Conservation (phyloP, 2,888 invertebrate species). For the Amaurobius ferox region DNA sequence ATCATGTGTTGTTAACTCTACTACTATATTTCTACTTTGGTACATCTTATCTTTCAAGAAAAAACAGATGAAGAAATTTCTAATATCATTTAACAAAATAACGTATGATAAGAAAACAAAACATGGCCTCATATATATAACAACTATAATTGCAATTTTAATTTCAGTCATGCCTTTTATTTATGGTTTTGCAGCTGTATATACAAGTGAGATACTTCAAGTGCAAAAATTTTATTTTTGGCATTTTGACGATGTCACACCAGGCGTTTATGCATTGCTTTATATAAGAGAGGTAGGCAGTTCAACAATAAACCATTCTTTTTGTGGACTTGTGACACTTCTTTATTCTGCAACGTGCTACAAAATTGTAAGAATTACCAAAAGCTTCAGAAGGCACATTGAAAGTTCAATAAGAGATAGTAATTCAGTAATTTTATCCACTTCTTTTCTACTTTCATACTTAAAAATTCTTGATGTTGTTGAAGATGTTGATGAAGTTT, state of each 20-base stretch:
- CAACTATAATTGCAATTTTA: too few species aligned
- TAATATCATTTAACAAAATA: background rate
- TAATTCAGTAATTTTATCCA: background rate
- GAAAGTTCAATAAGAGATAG: background rate
- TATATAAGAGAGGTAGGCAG: background rate
- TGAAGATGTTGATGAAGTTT: background rate
- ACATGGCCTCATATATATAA: too few species aligned
- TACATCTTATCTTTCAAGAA: background rate
- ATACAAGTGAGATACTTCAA: background rate
- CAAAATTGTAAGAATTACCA: background rate
- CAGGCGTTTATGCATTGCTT: background rate
- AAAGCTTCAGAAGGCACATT: background rate
- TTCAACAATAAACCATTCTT: background rate
- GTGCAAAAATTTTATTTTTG: background rate
- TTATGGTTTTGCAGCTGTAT: background rate
- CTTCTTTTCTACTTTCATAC: background rate
- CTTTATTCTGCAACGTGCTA: background rate
- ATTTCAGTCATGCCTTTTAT: background rate
- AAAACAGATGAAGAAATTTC: background rate
- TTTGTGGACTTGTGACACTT: background rate
- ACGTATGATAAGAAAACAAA: background rate
- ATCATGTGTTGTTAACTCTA: background rate
- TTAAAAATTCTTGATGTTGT: background rate
- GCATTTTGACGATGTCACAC: background rate
- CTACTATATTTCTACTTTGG: background rate